Evolutionary conservation across 2,113 vertebrate species (phyloP), one percentile per base, ranked within the genome.

Genomic region (Taurulus bubalis): DNA sequence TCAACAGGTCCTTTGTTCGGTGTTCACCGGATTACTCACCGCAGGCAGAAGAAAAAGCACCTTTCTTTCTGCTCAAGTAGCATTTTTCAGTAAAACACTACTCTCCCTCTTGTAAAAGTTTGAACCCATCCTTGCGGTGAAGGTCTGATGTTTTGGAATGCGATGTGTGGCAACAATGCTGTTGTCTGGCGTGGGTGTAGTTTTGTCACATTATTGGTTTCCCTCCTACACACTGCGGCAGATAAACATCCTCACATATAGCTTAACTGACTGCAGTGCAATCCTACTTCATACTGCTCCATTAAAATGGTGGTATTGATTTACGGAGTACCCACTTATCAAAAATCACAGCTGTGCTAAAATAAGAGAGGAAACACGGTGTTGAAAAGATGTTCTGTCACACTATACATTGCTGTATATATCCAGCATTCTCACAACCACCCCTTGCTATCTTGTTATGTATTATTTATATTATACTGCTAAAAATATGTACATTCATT

Each of bases 151-250:
- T 20, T 28, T n/a, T 8, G 26, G 38, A 65, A 63, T 32, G 26
- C 49, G 62, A 28, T 45, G 26, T 30, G 38, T 63, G 32, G 49
- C 56, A 73, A 76, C 45, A 79, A 45, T 51, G 60, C 18, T 51
- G n/a, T 45, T 67, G 56, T 69, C 49, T 15, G 38, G 36, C 24
- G 58, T 62, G 71, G 77, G 55, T 71, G 36, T 75, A 22, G 18
- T 72, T 73, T 85, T 82, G 58, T 76, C 60, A 65, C 71, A 30
- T 67, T 77, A 71, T 66, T 59, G 40, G 63, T 58, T 77, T 74
- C 55, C 53, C 34, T 42, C 79, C 75, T 20, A 71, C 80, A 28
- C 65, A 47, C 56, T 66, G 67, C 69, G 6, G 56, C 63, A 63
- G 32, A 71, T 75, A 75, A 83, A 72, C 73, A 69, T 47, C 67